Evolutionary conservation across 2,888 invertebrate species (phyloP).

Genomic region (Bhutanitis thaidina): DNA sequence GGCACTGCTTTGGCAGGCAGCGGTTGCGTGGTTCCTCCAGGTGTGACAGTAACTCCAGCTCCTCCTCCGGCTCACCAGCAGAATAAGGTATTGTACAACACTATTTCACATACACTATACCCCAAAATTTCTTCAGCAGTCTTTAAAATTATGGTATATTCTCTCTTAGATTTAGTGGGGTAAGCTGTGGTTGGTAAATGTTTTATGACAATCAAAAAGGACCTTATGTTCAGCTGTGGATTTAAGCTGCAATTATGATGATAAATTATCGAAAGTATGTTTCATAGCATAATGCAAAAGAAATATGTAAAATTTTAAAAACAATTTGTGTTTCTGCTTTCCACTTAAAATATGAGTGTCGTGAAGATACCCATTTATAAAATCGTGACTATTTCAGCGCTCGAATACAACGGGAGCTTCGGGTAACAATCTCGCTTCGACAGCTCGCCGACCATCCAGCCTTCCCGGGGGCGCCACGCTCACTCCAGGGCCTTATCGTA

Average conservation of each 20-base stretch:
- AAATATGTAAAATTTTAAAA: neutral
- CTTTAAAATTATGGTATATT: too few species aligned
- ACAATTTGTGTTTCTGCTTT: neutral
- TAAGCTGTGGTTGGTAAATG: too few species aligned
- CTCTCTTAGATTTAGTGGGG: too few species aligned
- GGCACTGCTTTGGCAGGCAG: constrained; percentile 66
- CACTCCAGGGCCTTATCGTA: constrained; percentile 74
- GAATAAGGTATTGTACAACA: constrained; percentile 55
- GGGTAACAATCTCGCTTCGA: constrained; percentile 35
- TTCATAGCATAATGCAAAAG: too few species aligned
- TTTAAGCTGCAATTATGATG: too few species aligned
- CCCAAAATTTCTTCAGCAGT: too few species aligned
- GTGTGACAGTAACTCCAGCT: constrained; percentile 75
- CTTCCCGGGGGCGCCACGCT: constrained; percentile 82
- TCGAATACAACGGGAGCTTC: constrained; percentile 31
- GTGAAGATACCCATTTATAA: too few species aligned
- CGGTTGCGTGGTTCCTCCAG: constrained; percentile 73
- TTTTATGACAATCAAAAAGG: too few species aligned
- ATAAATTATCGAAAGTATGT: too few species aligned
- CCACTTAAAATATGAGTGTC: too few species aligned
- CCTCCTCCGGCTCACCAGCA: constrained; percentile 75
- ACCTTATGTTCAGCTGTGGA: too few species aligned
- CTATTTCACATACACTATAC: too few species aligned
- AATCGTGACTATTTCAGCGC: constrained; percentile 28
- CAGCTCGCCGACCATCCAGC: constrained; percentile 60